Conservation (phyloP, 2,888 invertebrate genomes). For the Mesochorus sp. region DNA sequence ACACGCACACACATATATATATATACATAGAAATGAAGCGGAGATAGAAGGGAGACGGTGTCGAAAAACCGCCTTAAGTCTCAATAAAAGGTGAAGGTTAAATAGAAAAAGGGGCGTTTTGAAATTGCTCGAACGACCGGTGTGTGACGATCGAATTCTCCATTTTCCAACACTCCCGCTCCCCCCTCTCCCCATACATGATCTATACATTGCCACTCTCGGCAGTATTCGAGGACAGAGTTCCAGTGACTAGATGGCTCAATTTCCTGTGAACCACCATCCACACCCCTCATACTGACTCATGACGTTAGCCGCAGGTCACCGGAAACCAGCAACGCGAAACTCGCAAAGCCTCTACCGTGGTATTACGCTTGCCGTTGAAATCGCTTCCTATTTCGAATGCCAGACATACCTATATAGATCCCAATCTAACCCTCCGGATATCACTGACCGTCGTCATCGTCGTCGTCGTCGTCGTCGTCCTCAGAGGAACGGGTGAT, state of each 20-base stretch:
- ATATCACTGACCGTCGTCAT: constrained; percentile 29
- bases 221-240: constrained; percentile 36
- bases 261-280: constrained; percentile 70
- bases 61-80: constrained; percentile 55
- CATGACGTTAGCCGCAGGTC: constrained; percentile 67
- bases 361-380: constrained; percentile 54
- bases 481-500: constrained; percentile 1
- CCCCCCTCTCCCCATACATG: background rate
- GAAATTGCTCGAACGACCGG: constrained; percentile 31
- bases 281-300: constrained; percentile 40
- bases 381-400: constrained; percentile 67
- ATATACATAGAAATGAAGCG: background rate
- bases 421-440: constrained; percentile 47
- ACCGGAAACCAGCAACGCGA: constrained; percentile 65
- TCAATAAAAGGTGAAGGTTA: constrained; percentile 38
- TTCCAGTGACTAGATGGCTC: constrained; percentile 66
- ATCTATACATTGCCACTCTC: constrained; percentile 9
- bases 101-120: constrained; percentile 36
- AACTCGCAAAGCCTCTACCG: constrained; percentile 53
- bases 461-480: background rate
- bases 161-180: constrained; percentile 4
- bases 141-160: constrained; percentile 39
- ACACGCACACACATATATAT: background rate
- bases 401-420: constrained; percentile 14
- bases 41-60: background rate